These are phyloP conservation scores for Mantis religiosa DNA, from an alignment of 2,888 invertebrate genomes.

Conservation along the genomic window DNA sequence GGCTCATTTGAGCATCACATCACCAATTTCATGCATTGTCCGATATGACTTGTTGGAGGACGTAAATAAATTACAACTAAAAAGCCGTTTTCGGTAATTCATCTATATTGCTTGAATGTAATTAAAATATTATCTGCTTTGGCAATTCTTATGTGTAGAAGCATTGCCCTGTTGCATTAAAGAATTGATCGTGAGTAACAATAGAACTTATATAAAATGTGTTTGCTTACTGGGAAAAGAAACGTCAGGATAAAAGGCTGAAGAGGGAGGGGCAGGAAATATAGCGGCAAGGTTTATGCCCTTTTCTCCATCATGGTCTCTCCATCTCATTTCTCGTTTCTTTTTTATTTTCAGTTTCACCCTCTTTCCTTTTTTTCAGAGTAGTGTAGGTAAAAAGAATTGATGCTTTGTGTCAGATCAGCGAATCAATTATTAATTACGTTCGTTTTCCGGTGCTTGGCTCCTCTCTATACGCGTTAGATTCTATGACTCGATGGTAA, in stretches of 20 bases:
- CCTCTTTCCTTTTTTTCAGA: neutral
- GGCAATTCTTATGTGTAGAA: too few relatives aligned
- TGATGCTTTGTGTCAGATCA: constrained; percentile 28
- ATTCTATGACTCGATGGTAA: neutral
- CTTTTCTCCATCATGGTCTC: neutral
- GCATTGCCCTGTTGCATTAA: neutral
- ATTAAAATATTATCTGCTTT: too few relatives aligned
- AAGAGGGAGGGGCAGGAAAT: neutral
- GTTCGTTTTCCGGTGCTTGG: constrained; percentile 15
- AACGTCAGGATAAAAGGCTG: neutral
- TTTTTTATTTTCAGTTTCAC: neutral
- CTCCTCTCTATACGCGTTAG: neutral
- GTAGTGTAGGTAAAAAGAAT: constrained; percentile 13
- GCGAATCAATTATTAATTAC: constrained; percentile 21
- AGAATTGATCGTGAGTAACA: neutral
- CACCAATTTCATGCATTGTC: too few relatives aligned
- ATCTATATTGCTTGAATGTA: too few relatives aligned
- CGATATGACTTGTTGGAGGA: too few relatives aligned
- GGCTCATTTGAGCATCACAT: too few relatives aligned
- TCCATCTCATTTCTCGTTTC: neutral
- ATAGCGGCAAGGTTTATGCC: neutral
- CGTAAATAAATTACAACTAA: too few relatives aligned
- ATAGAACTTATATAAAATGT: neutral
- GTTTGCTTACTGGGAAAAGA: neutral
- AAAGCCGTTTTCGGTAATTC: too few relatives aligned